Evolutionary conservation across 2,797 vertebrate genomes (phyloP).

Genomic region (Manis crassicaudata): DNA sequence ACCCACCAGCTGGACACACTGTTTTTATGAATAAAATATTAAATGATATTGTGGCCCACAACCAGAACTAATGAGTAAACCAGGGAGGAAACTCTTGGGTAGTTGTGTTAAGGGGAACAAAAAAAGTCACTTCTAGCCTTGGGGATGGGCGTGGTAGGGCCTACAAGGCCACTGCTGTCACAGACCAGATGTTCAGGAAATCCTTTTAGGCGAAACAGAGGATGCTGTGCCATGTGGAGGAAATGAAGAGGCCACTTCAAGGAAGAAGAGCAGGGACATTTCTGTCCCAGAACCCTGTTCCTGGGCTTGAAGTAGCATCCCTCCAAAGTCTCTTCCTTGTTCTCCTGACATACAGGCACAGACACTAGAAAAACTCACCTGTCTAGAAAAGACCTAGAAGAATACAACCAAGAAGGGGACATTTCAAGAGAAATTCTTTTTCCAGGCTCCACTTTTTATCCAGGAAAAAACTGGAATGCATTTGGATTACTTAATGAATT

Average conservation of each 20-base stretch:
- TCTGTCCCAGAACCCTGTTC: neutral
- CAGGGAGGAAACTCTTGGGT: neutral
- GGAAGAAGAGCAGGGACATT: neutral
- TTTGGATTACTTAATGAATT: conserved; percentile 23
- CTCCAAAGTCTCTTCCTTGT: neutral
- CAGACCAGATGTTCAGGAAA: conserved; percentile 82
- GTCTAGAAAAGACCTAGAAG: neutral
- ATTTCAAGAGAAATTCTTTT: neutral
- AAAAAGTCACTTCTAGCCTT: conserved; percentile 59
- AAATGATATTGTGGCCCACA: neutral
- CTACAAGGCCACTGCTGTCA: conserved; percentile 83
- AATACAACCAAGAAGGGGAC: neutral
- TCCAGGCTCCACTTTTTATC: neutral
- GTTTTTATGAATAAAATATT: conserved; percentile 46
- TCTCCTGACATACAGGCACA: neutral
- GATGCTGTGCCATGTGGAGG: neutral
- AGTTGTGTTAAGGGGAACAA: conserved; percentile 2
- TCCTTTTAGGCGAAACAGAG: conserved; percentile 62
- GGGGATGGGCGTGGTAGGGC: conserved; percentile 63
- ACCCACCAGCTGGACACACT: neutral
- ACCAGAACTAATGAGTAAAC: neutral
- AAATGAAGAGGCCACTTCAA: conserved; percentile 26
- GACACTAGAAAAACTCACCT: neutral
- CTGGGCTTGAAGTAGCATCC: neutral
- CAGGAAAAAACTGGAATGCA: neutral